phyloP scores from a whole-genome alignment of 92 coral and sea anemone genomes.

The Umimayanthus kanabou region DNA sequence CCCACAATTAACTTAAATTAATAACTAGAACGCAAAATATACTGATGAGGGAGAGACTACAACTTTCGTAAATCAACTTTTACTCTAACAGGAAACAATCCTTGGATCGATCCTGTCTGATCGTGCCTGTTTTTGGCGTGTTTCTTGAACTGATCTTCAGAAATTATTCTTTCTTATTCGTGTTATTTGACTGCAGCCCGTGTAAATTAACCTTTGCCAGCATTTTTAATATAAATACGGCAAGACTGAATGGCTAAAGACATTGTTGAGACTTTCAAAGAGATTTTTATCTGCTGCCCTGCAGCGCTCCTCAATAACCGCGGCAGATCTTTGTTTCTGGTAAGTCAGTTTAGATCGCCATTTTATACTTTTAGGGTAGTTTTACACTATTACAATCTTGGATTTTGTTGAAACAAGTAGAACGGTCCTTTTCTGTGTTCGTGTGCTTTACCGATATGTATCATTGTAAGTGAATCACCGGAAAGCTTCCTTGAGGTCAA shows the following conservation, averaged over 20 bases:
- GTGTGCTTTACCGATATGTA: neutral
- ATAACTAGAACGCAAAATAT: neutral
- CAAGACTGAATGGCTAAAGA: constrained; percentile 32
- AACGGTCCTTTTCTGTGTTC: neutral
- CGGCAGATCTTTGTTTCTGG: constrained; percentile 10
- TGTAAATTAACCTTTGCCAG: constrained; percentile 6
- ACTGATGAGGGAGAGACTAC: neutral
- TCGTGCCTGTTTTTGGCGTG: neutral
- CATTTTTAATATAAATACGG: constrained; percentile 32
- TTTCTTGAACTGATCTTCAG: neutral
- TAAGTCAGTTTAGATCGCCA: constrained; percentile 10
- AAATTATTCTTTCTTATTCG: constrained; percentile 3
- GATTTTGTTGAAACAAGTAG: neutral
- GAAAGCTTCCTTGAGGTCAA: neutral
- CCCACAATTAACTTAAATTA: neutral
- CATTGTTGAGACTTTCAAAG: constrained; percentile 34
- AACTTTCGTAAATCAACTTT: neutral
- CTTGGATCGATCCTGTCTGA: neutral
- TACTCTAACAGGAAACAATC: neutral
- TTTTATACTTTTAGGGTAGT: neutral
- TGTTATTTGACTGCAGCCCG: constrained; percentile 18
- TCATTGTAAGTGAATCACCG: neutral
- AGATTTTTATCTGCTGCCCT: constrained; percentile 48
- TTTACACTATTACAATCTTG: neutral
- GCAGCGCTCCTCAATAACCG: constrained; percentile 1